A percentile compares a stretch with the other conserved stretches of the same genome.
Conservation (phyloP, 2,797 vertebrate genomes). For the Brachymystax lenok region DNA sequence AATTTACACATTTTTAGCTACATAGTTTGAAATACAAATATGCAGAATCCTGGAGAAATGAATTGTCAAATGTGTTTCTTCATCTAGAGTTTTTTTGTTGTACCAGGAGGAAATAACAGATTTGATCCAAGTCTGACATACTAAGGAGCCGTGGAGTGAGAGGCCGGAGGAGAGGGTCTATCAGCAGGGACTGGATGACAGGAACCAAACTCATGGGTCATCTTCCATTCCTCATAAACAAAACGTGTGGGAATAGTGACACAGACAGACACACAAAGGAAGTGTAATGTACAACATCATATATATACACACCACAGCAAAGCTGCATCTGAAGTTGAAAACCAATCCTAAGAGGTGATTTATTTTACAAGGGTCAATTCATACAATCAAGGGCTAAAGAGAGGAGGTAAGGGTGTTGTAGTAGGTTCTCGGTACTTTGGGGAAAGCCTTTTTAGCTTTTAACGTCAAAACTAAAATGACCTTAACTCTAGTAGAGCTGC, state of each 20-base stretch:
- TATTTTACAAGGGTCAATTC: conserved; percentile 91
- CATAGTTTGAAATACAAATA: conserved; percentile 99
- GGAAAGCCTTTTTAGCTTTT: conserved; percentile 97
- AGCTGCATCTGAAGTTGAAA: conserved; percentile 98
- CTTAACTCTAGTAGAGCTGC: conserved; percentile 91
- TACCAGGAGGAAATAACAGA: conserved; percentile 79
- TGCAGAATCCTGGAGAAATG: conserved; percentile 95
- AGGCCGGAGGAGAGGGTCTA: conserved; percentile 59
- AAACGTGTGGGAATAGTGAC: conserved; percentile 83
- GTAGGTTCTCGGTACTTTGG: conserved; percentile 99
- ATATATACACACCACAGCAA: conserved; percentile 96
- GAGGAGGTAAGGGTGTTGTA: conserved; percentile 99
- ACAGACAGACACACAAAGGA: conserved; percentile 72
- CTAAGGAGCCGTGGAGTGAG: conserved; percentile 69
- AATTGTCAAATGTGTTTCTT: conserved; percentile 98
- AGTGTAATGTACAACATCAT: conserved; percentile 99
- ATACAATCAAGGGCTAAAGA: conserved; percentile 99
- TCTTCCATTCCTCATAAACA: conserved; percentile 75
- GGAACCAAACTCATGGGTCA: conserved; percentile 81
- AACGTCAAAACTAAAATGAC: conserved; percentile 97
- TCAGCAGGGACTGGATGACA: conserved; percentile 71
- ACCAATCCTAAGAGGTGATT: conserved; percentile 99
- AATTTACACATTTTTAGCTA: conserved; percentile 99
- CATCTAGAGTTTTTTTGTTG: conserved; percentile 84
- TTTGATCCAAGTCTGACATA: conserved; percentile 75